Evolutionary conservation across 2,113 vertebrate species (phyloP).

Genomic region (Paracyprichromis sp.): DNA sequence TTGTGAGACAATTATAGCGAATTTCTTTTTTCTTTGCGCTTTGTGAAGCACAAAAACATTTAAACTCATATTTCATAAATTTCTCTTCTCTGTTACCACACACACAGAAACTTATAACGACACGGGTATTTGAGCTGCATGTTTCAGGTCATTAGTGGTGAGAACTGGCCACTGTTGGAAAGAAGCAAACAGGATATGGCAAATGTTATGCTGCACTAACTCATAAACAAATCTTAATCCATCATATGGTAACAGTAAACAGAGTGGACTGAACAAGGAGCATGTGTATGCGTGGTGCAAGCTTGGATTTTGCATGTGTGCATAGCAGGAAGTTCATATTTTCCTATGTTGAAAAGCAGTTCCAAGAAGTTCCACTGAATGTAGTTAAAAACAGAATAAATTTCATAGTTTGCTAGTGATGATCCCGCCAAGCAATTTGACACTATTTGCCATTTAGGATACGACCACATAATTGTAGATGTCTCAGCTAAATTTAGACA

Average conservation of each 20-base stretch:
- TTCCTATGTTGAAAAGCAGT: not conserved
- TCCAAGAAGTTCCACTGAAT: not conserved
- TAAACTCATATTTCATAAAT: not conserved
- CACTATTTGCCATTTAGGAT: not conserved
- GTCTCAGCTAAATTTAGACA: not conserved
- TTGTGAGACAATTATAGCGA: not conserved
- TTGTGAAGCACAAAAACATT: not conserved
- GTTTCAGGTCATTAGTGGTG: conserved; percentile 22
- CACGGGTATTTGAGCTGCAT: not conserved
- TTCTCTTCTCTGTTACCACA: not conserved
- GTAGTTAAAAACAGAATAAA: not conserved
- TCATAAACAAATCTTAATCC: conserved; percentile 33
- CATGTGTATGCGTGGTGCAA: not conserved
- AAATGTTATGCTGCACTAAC: conserved; percentile 13
- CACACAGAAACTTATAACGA: not conserved
- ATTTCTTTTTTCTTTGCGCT: not conserved
- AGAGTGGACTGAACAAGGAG: not conserved
- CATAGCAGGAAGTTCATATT: not conserved
- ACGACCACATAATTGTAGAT: not conserved
- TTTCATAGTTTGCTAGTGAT: not conserved
- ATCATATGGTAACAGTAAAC: conserved; percentile 20
- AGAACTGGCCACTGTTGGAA: conserved; percentile 16
- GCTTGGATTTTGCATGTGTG: not conserved
- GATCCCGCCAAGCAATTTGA: not conserved
- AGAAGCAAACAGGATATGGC: conserved; percentile 32